phyloP scores from a whole-genome alignment of 2,113 vertebrate genomes.

The Syrmaticus mikado region DNA sequence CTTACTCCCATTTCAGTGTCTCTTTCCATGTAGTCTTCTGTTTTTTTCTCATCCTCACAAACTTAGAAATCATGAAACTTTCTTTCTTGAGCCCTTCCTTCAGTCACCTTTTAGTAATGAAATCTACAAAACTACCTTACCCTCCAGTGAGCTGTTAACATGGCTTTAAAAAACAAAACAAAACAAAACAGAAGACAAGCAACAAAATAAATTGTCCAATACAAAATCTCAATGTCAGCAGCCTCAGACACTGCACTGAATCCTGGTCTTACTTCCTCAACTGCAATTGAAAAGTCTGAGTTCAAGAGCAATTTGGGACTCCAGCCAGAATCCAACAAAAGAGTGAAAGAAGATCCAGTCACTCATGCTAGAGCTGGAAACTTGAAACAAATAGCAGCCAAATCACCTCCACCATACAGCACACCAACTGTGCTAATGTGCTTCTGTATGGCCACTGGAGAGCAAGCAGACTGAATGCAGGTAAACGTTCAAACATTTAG shows the following conservation, averaged over 20 bases:
- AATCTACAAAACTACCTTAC: background rate
- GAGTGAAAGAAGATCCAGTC: background rate
- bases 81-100: background rate
- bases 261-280: background rate
- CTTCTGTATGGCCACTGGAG: fast-evolving
- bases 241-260: background rate
- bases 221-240: background rate
- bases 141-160: background rate
- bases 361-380: background rate
- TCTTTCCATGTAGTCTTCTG: background rate
- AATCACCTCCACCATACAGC: background rate
- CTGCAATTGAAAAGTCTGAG: background rate
- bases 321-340: background rate
- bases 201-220: background rate
- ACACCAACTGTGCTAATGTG: background rate
- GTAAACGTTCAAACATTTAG: background rate
- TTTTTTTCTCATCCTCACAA: background rate
- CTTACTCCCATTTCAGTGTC: background rate
- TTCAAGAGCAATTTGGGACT: background rate
- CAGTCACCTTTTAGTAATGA: background rate
- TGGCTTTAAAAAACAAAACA: background rate
- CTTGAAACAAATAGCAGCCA: background rate
- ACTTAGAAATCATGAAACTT: background rate
- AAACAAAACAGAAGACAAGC: background rate
- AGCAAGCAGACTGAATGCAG: background rate